Percentiles rank a stretch among this genome's conserved stretches.
phyloP scores from a whole-genome alignment of 2,113 vertebrate species.

The Apaloderma vittatum region DNA sequence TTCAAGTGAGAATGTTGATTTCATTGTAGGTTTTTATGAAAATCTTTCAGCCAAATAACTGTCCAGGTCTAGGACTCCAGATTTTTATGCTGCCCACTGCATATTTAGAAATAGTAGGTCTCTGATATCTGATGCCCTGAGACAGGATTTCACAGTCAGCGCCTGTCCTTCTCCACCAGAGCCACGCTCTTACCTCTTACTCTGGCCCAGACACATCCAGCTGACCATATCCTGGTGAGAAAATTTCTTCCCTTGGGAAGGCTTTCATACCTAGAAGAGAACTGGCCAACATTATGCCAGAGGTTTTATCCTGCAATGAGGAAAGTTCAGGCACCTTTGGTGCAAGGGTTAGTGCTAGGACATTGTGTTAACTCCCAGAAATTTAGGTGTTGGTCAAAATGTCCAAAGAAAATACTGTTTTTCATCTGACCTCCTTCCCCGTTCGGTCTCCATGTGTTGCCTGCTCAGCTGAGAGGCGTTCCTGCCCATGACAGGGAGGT shows the following conservation, averaged over 20 bases:
- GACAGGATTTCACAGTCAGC: background rate
- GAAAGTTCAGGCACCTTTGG: background rate
- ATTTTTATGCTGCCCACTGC: background rate
- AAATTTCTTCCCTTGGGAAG: background rate
- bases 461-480: too few relatives aligned
- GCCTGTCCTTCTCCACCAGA: background rate
- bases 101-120: background rate
- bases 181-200: background rate
- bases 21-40: background rate
- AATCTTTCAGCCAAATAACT: background rate
- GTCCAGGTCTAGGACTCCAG: background rate
- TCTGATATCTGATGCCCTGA: background rate
- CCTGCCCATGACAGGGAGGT: too few relatives aligned
- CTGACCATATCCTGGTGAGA: background rate
- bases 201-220: background rate
- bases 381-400: background rate
- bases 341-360: background rate
- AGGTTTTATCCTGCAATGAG: background rate
- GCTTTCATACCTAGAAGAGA: background rate
- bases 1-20: background rate
- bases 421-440: background rate
- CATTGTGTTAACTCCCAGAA: background rate
- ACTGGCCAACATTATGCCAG: background rate
- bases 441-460: too few relatives aligned
- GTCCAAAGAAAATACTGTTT: background rate